These are phyloP conservation scores for Magallana nippona DNA, from an alignment of 2,888 invertebrate species.

Conservation along the genomic window DNA sequence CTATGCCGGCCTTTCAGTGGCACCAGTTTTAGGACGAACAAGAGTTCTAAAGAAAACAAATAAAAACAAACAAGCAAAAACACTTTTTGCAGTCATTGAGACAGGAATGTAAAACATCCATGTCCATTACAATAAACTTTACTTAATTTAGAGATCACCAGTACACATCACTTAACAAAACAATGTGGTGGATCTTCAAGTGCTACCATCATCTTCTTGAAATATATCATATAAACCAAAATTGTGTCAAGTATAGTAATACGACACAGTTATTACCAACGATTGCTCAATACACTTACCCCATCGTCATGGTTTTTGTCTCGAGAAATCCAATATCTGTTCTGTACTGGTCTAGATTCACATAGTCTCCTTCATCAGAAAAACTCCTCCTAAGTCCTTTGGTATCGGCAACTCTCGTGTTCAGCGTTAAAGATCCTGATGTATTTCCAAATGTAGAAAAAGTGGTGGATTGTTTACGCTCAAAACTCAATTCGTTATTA, in stretches of 20 bases:
- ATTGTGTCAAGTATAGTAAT: neutral
- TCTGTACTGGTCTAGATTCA: conserved; percentile 66
- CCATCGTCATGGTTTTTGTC: conserved; percentile 7
- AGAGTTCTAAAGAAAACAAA: too few species aligned
- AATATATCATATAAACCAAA: conserved; percentile 3
- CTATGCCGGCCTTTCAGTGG: too few species aligned
- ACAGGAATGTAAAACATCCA: too few species aligned
- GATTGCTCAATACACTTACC: neutral
- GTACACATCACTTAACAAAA: too few species aligned
- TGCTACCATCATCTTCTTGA: neutral
- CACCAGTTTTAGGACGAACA: too few species aligned
- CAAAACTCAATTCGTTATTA: conserved; percentile 16
- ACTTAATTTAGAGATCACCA: too few species aligned
- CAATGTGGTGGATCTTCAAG: too few species aligned
- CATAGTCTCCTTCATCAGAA: conserved; percentile 64
- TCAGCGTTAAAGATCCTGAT: conserved; percentile 13
- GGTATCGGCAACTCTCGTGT: neutral
- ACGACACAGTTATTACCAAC: too few species aligned
- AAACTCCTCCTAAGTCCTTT: conserved; percentile 48
- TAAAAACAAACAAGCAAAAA: too few species aligned
- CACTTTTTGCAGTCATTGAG: too few species aligned
- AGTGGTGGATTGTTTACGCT: conserved; percentile 32
- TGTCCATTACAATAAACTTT: too few species aligned
- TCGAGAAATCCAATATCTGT: conserved; percentile 51
- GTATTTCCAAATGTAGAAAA: conserved; percentile 30